phyloP scores from a whole-genome alignment of 1,140 invertebrate genomes.

The Psix sp. region DNA sequence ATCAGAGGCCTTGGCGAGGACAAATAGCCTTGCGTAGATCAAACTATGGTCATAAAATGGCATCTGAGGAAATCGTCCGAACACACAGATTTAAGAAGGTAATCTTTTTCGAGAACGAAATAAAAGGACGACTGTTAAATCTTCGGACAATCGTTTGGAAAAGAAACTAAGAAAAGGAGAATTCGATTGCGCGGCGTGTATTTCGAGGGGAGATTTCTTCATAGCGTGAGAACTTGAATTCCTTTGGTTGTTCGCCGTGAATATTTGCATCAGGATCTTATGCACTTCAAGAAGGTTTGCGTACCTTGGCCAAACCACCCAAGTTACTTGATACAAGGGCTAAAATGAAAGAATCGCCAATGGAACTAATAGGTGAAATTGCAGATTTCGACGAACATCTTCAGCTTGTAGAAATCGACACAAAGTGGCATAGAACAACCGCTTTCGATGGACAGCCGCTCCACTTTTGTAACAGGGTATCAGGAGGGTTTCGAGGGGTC shows the following conservation, averaged over 20 bases:
- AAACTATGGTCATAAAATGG: constrained; percentile 31
- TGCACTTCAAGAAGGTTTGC: constrained; percentile 57
- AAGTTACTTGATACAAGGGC: constrained; percentile 19
- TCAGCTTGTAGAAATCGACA: constrained; percentile 2
- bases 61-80: constrained; percentile 29
- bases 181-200: constrained; percentile 47
- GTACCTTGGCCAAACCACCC: neutral
- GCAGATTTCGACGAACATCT: neutral
- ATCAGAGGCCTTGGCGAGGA: constrained; percentile 31
- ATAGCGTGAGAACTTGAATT: constrained; percentile 68
- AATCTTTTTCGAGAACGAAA: constrained; percentile 56
- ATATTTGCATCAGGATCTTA: constrained; percentile 64
- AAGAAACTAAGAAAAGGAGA: constrained; percentile 45
- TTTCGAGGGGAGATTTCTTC: constrained; percentile 40
- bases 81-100: constrained; percentile 22
- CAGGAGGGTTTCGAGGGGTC: constrained; percentile 32
- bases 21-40: constrained; percentile 37
- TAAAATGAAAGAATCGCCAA: constrained; percentile 12
- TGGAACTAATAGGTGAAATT: constrained; percentile 4
- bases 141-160: constrained; percentile 49
- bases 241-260: constrained; percentile 65
- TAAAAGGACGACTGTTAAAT: constrained; percentile 60
- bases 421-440: constrained; percentile 13
- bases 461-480: constrained; percentile 55
- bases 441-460: constrained; percentile 45